Evolutionary conservation across 1,140 invertebrate species (phyloP).

Genomic region (Helicoverpa armigera): DNA sequence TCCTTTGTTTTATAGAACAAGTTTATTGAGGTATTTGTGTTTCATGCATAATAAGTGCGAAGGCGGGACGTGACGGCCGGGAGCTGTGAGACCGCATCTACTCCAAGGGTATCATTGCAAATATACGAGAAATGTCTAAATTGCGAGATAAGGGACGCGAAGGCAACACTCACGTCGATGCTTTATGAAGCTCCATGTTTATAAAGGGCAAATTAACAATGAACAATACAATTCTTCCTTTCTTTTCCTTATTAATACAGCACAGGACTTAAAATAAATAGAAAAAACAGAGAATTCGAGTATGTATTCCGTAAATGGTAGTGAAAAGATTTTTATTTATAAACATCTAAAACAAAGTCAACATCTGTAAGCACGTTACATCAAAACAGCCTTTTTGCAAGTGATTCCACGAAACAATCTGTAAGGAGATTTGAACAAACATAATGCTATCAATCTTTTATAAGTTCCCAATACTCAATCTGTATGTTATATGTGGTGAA

Average conservation of each 20-base stretch:
- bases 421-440: constrained; percentile 44
- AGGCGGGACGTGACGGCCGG: constrained; percentile 11
- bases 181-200: too few relatives aligned
- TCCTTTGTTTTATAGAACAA: constrained; percentile 2
- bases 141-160: too few relatives aligned
- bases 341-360: constrained; percentile 15
- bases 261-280: too few relatives aligned
- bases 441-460: constrained; percentile 35
- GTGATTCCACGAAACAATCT: constrained; percentile 38
- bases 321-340: not conserved
- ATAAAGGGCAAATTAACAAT: too few relatives aligned
- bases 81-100: not conserved
- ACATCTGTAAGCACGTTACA: not conserved
- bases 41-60: constrained; percentile 25
- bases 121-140: too few relatives aligned
- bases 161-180: too few relatives aligned
- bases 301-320: not conserved
- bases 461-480: not conserved
- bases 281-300: too few relatives aligned
- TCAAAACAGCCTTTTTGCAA: constrained; percentile 5
- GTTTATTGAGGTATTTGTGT: constrained; percentile 30
- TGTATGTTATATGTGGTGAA: not conserved
- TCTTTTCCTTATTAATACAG: too few relatives aligned
- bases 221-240: too few relatives aligned
- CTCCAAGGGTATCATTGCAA: not conserved